Evolutionary conservation across 1,140 invertebrate species (phyloP), one percentile per base, ranked within the genome.

Genomic region (Cotesia vestalis): DNA sequence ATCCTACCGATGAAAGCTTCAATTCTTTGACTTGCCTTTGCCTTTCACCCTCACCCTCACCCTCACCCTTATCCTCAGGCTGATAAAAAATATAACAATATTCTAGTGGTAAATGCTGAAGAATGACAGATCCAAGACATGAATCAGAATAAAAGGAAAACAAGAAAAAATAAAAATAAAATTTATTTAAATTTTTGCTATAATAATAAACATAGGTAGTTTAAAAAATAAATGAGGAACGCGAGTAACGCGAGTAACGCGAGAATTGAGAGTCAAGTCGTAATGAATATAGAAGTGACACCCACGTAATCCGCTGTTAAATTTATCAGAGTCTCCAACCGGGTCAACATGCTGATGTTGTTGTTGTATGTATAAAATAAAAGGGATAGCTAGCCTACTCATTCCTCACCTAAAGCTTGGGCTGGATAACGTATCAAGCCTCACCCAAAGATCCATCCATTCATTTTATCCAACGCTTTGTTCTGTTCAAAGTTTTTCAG

Each of bases 261-360:
- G 79, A 61, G 46, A 62, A 76, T 73, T 77, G 73, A 78, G 71
- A 76, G 76, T 81, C 78, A 81, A 78, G 75, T 78, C 20, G 78
- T 77, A 75, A 81, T 80, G 80, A 83, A 83, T 83, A 83, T 82
- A 79, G 82, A 83, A 83, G 79, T 80, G 80, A 82, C 80, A 38
- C 78, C 73, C 69, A 67, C 76, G 78, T 83, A 83, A 83, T 81
- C 80, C 80, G 9, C 75, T 66, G 78, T 73, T 63, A 77, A 83
- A 83, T 83, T 83, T 81, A 83, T 83, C 77, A 78, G 78, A 79
- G 75, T 78, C 76, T 71, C 66, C 61, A 60, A 59, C 38, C 69
- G 20, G 52, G 66, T 64, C 52, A 62, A 66, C 52, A 70, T 20
- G 60, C 27, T 27, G 27, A 27, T 27, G 27, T 27, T 27, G 27